Evolutionary conservation across 2,797 vertebrate genomes (phyloP), one percentile per base, ranked within the genome.

Genomic region (Anas georgica): DNA sequence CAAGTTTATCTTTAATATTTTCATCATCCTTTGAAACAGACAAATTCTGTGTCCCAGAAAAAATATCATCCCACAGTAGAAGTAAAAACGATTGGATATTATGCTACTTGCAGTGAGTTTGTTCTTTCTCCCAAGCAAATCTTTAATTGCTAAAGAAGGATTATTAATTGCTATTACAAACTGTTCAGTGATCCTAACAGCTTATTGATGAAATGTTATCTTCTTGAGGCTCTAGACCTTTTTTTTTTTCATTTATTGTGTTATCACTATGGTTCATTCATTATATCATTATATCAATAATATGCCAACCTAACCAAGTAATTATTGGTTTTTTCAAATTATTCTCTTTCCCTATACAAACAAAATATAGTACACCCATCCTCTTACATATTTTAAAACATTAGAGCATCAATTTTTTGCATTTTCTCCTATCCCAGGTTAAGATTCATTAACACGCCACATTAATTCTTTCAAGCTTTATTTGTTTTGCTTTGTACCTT

Each of bases 81-180:
- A 56, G 37, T 78, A 85, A 83, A 86, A 89, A 50, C 13, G 66
- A 72, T 66, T 83, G 31, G 41, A 60, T 55, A 56, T 52, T 76
- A 26, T 54, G n/a, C 41, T 78, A 23, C n/a, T 72, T 64, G 12
- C 23, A 73, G 48, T 87, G 86, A 91, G 75, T 93, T 86, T 62
- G 12, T 22, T 11, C n/a, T 70, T 91, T 95, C 82, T 82, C 50
- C 69, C 66, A 58, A 86, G 73, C 43, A 73, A 28, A 68, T 23
- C 43, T 43, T 92, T 85, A 95, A 93, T 91, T 94, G 62, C 63
- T 94, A 83, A 69, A 86, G 84, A 69, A 86, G 85, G 50, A 58
- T 93, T 95, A 92, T 78, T 94, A 94, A 87, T 93, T 93, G 78
- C 9, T 80, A 67, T 87, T 89, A 58, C 10, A 74, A 89, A 91